Percentiles rank a stretch among this genome's conserved stretches.
These are phyloP conservation scores for Drosophila funebris DNA, from an alignment of 1,140 invertebrate genomes.

Conservation along the genomic window DNA sequence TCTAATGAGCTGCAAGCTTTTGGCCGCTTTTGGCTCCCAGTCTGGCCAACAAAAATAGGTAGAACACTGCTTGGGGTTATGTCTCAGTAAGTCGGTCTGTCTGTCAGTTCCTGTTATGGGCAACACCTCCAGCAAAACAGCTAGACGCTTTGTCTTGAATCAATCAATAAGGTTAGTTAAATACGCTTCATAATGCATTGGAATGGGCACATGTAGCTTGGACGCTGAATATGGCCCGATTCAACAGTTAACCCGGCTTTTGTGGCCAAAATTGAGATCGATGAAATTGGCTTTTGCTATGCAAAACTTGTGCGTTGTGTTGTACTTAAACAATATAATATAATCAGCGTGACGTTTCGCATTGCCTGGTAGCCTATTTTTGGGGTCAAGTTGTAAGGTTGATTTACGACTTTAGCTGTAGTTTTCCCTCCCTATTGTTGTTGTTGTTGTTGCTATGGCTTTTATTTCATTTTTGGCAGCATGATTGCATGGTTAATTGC, in stretches of 20 bases:
- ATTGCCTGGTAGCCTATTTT: conserved; percentile 48
- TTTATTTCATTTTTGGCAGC: conserved; percentile 50
- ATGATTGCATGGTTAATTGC: conserved; percentile 57
- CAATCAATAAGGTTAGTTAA: conserved; percentile 33
- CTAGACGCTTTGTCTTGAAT: conserved; percentile 16
- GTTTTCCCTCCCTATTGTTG: background rate
- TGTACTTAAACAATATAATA: conserved; percentile 49
- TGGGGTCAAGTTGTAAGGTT: conserved; percentile 55
- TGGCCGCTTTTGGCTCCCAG: conserved; percentile 12
- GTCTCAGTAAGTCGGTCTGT: background rate
- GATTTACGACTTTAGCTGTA: conserved; percentile 61
- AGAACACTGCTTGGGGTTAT: conserved; percentile 26
- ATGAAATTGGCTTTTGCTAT: conserved; percentile 36
- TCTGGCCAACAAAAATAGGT: conserved; percentile 17
- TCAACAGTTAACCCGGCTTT: conserved; percentile 28
- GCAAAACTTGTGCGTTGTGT: conserved; percentile 41
- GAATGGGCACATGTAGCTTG: conserved; percentile 3
- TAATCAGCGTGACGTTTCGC: conserved; percentile 33
- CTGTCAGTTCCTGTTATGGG: conserved; percentile 10
- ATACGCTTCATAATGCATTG: conserved; percentile 11
- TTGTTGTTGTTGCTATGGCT: background rate
- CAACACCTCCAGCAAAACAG: conserved; percentile 31
- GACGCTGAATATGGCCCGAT: background rate
- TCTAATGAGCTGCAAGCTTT: conserved; percentile 51
- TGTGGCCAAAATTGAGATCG: conserved; percentile 43